Conservation (phyloP, 1,140 invertebrate species). For the Phenacoccus solenopsis region DNA sequence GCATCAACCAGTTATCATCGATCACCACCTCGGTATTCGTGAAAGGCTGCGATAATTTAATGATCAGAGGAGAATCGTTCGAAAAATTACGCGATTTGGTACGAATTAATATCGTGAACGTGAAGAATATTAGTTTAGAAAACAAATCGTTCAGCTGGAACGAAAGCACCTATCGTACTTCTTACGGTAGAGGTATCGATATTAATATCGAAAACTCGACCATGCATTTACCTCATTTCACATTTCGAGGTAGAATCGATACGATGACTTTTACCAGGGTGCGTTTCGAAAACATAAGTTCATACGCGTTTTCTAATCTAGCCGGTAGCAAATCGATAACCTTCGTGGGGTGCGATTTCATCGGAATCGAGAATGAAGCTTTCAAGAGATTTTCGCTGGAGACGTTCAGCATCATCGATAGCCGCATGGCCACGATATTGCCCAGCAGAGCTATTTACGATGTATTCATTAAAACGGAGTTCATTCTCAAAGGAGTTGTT, state of each 20-base stretch:
- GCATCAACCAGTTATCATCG: background rate
- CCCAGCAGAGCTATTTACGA: slow-evolving; percentile 58
- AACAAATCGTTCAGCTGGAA: slow-evolving; percentile 28
- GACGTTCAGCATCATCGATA: slow-evolving; percentile 36
- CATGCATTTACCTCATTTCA: slow-evolving; percentile 48
- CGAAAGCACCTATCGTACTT: slow-evolving; percentile 32
- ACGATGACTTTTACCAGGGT: slow-evolving; percentile 48
- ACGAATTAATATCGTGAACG: slow-evolving; percentile 37
- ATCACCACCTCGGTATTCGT: background rate
- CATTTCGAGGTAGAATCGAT: slow-evolving; percentile 54
- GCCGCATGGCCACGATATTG: slow-evolving; percentile 38
- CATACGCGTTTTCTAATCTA: slow-evolving; percentile 59
- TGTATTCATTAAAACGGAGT: slow-evolving; percentile 48
- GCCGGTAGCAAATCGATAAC: slow-evolving; percentile 39
- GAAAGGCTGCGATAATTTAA: slow-evolving; percentile 23
- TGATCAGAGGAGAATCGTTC: slow-evolving; percentile 19
- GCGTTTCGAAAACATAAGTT: slow-evolving; percentile 43
- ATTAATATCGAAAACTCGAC: slow-evolving; percentile 34
- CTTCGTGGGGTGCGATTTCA: slow-evolving; percentile 41
- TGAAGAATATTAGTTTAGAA: slow-evolving; percentile 37
- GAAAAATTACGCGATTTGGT: slow-evolving; percentile 33
- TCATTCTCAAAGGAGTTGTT: slow-evolving; percentile 37
- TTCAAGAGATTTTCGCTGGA: slow-evolving; percentile 62
- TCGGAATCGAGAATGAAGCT: slow-evolving; percentile 50
- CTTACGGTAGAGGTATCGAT: slow-evolving; percentile 29